Percentiles rank a stretch among this genome's conserved stretches.
Evolutionary conservation across 2,797 vertebrate genomes (phyloP).

Genomic region (Typhlichthys eigenmanni): DNA sequence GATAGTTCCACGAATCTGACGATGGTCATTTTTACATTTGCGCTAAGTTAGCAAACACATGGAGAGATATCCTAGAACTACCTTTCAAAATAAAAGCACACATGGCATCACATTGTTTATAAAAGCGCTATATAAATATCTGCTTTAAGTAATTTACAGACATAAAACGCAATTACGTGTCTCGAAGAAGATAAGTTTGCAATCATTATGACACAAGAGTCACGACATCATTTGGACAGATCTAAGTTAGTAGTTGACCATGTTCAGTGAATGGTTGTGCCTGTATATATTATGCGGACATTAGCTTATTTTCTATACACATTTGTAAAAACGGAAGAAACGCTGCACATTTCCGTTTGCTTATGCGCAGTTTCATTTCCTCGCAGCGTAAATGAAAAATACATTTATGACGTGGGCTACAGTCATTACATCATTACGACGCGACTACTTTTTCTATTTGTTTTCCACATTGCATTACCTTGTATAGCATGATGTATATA

Average conservation of each 20-base stretch:
- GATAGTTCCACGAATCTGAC: constrained; percentile 36
- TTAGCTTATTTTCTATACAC: constrained; percentile 33
- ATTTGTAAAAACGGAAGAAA: not conserved
- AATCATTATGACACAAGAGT: too few species aligned
- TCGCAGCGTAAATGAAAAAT: constrained; percentile 25
- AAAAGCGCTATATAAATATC: too few species aligned
- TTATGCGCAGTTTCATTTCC: constrained; percentile 10
- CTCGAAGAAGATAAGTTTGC: too few species aligned
- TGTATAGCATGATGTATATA: too few species aligned
- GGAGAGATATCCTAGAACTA: constrained; percentile 15
- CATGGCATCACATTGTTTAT: accelerated
- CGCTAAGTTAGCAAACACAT: constrained; percentile 14
- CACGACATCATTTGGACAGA: too few species aligned
- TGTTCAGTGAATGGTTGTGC: too few species aligned
- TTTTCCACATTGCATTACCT: not conserved
- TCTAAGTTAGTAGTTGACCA: too few species aligned
- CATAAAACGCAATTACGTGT: too few species aligned
- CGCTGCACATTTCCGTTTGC: too few species aligned
- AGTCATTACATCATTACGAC: constrained; percentile 39
- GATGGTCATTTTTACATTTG: constrained; percentile 45
- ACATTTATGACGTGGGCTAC: constrained; percentile 24
- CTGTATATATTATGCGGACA: too few species aligned
- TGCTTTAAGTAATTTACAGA: too few species aligned
- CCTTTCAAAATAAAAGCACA: constrained; percentile 43
- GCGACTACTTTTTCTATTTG: not conserved